Conservation (phyloP, 2,888 invertebrate genomes). For the Oscheius onirici region DNA sequence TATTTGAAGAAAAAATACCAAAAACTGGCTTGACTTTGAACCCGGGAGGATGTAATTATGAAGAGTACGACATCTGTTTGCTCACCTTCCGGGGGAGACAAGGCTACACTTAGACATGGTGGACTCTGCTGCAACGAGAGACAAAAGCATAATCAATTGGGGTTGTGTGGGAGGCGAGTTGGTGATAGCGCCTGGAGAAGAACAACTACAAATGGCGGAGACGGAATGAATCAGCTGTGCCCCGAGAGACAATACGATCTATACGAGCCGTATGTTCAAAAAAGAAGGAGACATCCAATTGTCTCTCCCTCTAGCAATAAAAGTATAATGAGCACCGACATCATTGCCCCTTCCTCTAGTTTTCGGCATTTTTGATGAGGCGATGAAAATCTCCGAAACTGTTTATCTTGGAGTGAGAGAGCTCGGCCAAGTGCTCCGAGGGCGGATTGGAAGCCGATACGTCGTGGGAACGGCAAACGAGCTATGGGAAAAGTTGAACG, state of each 20-base stretch:
- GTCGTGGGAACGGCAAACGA: slow-evolving; percentile 30
- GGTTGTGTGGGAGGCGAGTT: not conserved
- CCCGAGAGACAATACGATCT: too few species aligned
- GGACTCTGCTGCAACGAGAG: not conserved
- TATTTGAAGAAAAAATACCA: too few species aligned
- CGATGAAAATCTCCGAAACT: slow-evolving; percentile 6
- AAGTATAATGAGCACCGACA: slow-evolving; percentile 23
- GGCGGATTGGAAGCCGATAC: slow-evolving; percentile 28
- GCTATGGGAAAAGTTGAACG: not conserved
- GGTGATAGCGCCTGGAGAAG: slow-evolving; percentile 6
- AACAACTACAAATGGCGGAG: slow-evolving; percentile 3
- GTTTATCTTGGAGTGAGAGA: slow-evolving; percentile 3
- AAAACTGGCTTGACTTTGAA: not conserved
- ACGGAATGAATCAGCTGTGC: too few species aligned
- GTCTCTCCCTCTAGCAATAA: slow-evolving; percentile 14
- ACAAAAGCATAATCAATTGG: not conserved
- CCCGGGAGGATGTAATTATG: not conserved
- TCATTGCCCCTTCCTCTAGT: slow-evolving; percentile 14
- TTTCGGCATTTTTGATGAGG: not conserved
- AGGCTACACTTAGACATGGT: not conserved
- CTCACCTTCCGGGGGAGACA: not conserved
- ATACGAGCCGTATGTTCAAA: too few species aligned
- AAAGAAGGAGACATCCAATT: not conserved
- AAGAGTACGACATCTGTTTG: slow-evolving; percentile 7
- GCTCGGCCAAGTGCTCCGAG: slow-evolving; percentile 25